Percentiles rank a stretch among this genome's conserved stretches.
These are phyloP conservation scores for Mycteria americana DNA, from an alignment of 2,797 vertebrate genomes.

Conservation along the genomic window DNA sequence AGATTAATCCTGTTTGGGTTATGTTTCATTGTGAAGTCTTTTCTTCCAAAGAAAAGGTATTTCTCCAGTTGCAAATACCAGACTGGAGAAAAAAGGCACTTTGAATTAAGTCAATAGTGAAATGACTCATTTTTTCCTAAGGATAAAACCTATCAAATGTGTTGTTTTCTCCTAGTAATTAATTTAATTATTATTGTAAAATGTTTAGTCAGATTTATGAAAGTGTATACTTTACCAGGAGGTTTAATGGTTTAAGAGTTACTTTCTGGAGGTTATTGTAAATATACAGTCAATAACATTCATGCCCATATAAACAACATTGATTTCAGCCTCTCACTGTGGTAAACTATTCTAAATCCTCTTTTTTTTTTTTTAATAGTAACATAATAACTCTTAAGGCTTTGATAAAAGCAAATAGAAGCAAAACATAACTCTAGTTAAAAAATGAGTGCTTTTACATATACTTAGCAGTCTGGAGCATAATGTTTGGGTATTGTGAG, in stretches of 20 bases:
- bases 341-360: conserved; percentile 26
- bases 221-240: conserved; percentile 6
- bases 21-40: neutral
- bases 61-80: neutral
- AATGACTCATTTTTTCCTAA: neutral
- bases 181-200: conserved; percentile 37
- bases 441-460: neutral
- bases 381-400: conserved; percentile 5
- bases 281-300: conserved; percentile 14
- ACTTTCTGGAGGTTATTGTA: conserved; percentile 43
- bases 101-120: neutral
- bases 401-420: conserved; percentile 17
- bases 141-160: neutral
- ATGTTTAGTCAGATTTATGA: conserved; percentile 50
- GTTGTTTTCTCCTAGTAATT: conserved; percentile 33
- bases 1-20: conserved; percentile 33
- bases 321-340: conserved; percentile 27
- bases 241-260: conserved; percentile 46
- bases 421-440: neutral
- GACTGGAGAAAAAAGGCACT: neutral
- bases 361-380: neutral
- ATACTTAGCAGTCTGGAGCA: neutral
- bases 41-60: neutral
- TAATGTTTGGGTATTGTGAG: neutral
- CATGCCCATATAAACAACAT: conserved; percentile 14